Conservation (phyloP, 2,113 vertebrate genomes). For the Merops nubicus region DNA sequence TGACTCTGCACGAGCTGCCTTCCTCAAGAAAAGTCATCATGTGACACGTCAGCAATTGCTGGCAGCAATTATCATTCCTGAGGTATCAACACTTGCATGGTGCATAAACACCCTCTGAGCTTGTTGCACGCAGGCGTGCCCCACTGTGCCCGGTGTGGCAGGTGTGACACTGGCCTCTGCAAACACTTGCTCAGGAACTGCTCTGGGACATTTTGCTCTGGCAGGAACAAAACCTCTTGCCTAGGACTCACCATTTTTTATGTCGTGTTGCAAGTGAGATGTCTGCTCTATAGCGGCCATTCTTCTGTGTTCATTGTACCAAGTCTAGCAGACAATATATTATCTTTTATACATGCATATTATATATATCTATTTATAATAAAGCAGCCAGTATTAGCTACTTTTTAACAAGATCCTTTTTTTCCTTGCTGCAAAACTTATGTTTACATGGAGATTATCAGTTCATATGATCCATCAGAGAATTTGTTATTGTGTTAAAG, state of each 20-base stretch:
- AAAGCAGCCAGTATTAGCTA: neutral
- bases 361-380: neutral
- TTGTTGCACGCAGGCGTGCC: neutral
- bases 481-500: neutral
- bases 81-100: too few relatives aligned
- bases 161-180: neutral
- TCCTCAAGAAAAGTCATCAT: neutral
- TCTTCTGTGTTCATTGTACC: neutral
- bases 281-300: neutral
- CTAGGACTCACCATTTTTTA: neutral
- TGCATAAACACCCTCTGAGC: neutral
- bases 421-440: neutral
- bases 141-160: fast-evolving
- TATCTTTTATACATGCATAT: neutral
- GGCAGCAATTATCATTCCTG: neutral
- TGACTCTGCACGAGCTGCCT: neutral
- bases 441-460: neutral
- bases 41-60: neutral
- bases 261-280: neutral
- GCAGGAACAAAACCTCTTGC: neutral
- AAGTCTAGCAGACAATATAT: neutral
- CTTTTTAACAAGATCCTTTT: neutral
- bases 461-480: neutral
- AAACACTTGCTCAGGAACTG: neutral
- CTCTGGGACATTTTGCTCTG: neutral